Conservation (phyloP, 1,140 invertebrate species). For the Lithobius niger region DNA sequence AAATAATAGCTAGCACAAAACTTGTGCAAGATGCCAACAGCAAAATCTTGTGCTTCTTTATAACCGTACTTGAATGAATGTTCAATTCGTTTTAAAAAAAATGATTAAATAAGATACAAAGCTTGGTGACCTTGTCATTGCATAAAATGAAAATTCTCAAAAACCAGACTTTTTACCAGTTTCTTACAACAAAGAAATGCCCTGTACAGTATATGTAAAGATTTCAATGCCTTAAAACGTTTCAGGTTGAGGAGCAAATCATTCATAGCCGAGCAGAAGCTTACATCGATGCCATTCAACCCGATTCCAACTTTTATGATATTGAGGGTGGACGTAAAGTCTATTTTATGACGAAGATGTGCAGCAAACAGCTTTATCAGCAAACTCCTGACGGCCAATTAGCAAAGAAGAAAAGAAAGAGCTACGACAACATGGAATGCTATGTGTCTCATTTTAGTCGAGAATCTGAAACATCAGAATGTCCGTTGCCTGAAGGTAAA, state of each 20-base stretch:
- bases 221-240: no score
- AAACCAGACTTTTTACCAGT: no score
- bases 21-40: no score
- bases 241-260: neutral
- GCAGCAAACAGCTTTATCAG: neutral
- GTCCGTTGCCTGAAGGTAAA: neutral
- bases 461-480: neutral
- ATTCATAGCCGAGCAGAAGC: neutral
- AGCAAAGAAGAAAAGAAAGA: neutral
- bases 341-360: neutral
- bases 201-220: no score
- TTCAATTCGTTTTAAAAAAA: no score
- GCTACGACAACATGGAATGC: neutral
- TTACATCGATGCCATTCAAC: neutral
- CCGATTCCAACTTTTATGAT: neutral
- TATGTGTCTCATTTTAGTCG: neutral
- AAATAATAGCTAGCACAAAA: no score
- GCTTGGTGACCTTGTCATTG: no score
- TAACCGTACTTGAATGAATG: no score
- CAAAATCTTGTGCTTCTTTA: no score
- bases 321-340: neutral
- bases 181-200: no score
- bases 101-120: no score
- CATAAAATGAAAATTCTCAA: no score
- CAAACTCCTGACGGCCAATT: neutral